Conservation (phyloP, 2,888 invertebrate species). For the Epicampocera succincta region DNA sequence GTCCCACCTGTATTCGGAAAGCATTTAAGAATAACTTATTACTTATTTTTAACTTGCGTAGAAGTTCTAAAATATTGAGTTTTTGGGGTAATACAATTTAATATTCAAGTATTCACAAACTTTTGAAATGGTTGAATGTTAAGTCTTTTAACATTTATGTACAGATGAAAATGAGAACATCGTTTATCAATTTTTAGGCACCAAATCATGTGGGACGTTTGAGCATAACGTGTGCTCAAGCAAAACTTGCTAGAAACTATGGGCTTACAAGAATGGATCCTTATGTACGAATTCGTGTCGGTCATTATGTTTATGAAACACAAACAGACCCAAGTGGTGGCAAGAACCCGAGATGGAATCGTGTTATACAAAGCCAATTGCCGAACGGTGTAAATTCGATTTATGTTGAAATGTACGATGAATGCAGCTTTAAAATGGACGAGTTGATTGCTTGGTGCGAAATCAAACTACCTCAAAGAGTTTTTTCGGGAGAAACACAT, state of each 20-base stretch:
- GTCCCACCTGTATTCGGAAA: too few relatives aligned
- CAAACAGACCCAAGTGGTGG: slow-evolving; percentile 97
- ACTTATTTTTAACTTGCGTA: too few relatives aligned
- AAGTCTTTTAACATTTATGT: too few relatives aligned
- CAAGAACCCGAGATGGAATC: slow-evolving; percentile 97
- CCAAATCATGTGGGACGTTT: slow-evolving; percentile 84
- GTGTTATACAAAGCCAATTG: slow-evolving; percentile 89
- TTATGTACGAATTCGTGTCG: slow-evolving; percentile 94
- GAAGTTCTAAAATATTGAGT: too few relatives aligned
- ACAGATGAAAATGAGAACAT: too few relatives aligned
- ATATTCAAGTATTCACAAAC: too few relatives aligned
- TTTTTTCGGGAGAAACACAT: slow-evolving; percentile 92
- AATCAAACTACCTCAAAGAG: slow-evolving; percentile 91
- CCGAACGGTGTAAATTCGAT: slow-evolving; percentile 94
- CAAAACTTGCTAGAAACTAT: slow-evolving; percentile 96
- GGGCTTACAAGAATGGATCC: slow-evolving; percentile 98
- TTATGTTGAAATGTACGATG: slow-evolving; percentile 97
- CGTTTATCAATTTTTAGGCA: slow-evolving; percentile 59
- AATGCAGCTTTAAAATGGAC: slow-evolving; percentile 97
- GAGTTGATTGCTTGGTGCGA: slow-evolving; percentile 97
- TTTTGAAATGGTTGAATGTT: too few relatives aligned
- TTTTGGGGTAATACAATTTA: too few relatives aligned
- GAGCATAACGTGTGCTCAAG: slow-evolving; percentile 93
- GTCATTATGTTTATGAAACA: slow-evolving; percentile 97
- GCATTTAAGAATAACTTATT: too few relatives aligned